A percentile compares a stretch with the other conserved stretches of the same genome.
These are phyloP conservation scores for Neolamprologus toae DNA, from an alignment of 2,113 vertebrate genomes.

Conservation along the genomic window DNA sequence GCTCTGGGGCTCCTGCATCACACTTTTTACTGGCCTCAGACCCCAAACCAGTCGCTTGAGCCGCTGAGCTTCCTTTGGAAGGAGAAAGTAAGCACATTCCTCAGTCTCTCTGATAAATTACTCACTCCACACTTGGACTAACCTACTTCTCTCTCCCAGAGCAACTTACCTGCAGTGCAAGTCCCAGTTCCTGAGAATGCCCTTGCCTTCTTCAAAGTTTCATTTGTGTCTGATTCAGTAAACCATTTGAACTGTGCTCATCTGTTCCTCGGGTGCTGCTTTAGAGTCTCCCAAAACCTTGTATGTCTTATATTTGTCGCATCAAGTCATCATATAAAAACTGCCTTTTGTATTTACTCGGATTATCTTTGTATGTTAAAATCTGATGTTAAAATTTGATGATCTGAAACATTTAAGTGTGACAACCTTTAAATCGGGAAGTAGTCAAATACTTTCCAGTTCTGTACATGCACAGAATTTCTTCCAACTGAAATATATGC, in stretches of 20 bases:
- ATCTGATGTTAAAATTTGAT: not conserved
- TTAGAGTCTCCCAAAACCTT: not conserved
- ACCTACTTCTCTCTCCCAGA: not conserved
- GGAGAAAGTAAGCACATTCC: not conserved
- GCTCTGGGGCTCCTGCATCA: not conserved
- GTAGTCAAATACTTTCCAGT: not conserved
- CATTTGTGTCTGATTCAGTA: not conserved
- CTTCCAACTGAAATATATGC: not conserved
- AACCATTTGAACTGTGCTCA: not conserved
- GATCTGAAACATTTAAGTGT: not conserved
- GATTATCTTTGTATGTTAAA: not conserved
- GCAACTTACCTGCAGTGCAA: not conserved
- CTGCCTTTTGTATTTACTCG: not conserved
- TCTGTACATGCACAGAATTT: not conserved
- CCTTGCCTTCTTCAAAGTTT: not conserved
- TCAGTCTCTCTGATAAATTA: not conserved
- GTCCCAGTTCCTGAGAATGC: not conserved
- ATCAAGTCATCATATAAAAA: not conserved
- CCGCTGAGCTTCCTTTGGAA: not conserved
- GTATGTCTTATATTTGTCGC: not conserved
- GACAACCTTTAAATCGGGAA: not conserved
- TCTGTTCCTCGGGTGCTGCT: not conserved
- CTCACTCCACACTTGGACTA: not conserved
- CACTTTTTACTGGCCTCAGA: not conserved
- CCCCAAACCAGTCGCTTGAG: not conserved